Evolutionary conservation across 2,113 vertebrate genomes (phyloP).

Genomic region (Panthera uncia): DNA sequence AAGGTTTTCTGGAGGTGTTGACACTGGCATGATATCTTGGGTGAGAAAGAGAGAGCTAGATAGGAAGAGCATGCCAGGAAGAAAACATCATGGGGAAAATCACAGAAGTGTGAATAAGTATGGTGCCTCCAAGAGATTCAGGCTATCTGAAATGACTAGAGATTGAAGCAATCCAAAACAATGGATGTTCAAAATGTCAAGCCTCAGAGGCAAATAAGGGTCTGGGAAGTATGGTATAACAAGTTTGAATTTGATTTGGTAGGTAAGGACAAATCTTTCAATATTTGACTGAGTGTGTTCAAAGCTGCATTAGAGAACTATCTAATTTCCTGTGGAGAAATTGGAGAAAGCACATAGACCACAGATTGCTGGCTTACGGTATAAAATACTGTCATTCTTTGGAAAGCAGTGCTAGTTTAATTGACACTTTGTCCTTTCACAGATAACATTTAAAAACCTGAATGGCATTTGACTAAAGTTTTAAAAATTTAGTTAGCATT

Average conservation of each 20-base stretch:
- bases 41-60: neutral
- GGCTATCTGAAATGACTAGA: neutral
- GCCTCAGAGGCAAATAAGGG: neutral
- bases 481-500: neutral
- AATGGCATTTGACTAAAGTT: conserved; percentile 3
- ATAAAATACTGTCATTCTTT: neutral
- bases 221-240: neutral
- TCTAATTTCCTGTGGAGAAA: neutral
- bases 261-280: neutral
- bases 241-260: neutral
- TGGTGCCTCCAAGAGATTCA: neutral
- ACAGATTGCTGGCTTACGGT: neutral
- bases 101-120: neutral
- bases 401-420: neutral
- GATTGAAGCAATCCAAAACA: neutral
- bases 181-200: neutral
- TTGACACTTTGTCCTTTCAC: neutral
- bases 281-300: neutral
- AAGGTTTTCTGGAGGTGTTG: neutral
- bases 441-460: neutral
- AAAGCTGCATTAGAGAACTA: neutral
- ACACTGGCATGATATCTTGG: neutral
- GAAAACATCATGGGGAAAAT: neutral
- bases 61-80: neutral
- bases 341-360: neutral